Evolutionary conservation across 2,113 vertebrate species (phyloP).

Genomic region (Eira barbara): DNA sequence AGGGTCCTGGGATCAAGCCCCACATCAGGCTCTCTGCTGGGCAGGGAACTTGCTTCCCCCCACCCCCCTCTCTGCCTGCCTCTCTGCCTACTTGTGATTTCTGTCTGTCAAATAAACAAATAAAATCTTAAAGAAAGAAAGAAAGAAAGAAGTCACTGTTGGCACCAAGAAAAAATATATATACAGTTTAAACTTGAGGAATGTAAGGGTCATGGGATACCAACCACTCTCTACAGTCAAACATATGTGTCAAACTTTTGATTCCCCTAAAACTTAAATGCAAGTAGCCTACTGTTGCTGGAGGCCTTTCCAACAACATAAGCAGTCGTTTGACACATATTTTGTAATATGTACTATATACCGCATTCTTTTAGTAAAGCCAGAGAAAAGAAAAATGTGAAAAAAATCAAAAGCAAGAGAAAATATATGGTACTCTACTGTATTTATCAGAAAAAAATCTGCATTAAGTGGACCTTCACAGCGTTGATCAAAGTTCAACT

Average conservation of each 20-base stretch:
- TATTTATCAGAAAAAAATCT: neutral
- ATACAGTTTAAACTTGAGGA: neutral
- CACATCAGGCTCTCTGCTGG: no score
- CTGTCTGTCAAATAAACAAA: no score
- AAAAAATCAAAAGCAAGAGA: neutral
- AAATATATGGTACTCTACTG: neutral
- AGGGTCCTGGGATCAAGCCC: no score
- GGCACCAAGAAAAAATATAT: neutral
- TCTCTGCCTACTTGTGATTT: no score
- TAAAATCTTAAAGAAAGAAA: no score
- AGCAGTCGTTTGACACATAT: neutral
- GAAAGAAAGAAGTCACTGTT: neutral
- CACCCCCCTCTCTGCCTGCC: no score
- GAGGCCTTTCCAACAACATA: neutral
- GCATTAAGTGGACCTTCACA: neutral
- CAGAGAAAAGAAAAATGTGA: neutral
- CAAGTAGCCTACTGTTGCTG: neutral
- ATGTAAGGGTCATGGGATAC: neutral
- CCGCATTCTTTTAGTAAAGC: neutral
- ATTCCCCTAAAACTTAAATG: neutral
- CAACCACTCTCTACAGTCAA: neutral
- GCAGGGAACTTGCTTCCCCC: no score
- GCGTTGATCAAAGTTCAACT: neutral
- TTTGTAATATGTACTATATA: neutral
- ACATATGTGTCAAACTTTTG: neutral